Evolutionary conservation across 2,888 invertebrate genomes (phyloP).

Genomic region (Trichacis sp.): DNA sequence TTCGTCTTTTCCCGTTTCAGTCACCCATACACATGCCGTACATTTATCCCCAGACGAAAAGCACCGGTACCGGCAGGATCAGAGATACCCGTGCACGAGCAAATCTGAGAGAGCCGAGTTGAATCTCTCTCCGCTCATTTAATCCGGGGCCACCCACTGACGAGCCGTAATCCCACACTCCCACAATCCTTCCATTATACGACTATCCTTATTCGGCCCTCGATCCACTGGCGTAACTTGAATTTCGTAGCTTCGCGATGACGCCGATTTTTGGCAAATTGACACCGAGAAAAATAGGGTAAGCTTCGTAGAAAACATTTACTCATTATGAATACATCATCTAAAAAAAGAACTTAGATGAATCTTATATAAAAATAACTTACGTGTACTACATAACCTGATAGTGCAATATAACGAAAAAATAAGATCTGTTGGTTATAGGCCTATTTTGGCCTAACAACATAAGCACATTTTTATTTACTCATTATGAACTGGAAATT

Average conservation of each 20-base stretch:
- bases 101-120: slow-evolving; percentile 28
- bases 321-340: too few species aligned
- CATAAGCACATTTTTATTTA: too few species aligned
- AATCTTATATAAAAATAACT: too few species aligned
- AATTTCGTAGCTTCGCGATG: not conserved
- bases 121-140: slow-evolving; percentile 46
- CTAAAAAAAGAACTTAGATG: too few species aligned
- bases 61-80: slow-evolving; percentile 19
- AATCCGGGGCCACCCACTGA: slow-evolving; percentile 41
- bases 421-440: too few species aligned
- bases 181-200: slow-evolving; percentile 58
- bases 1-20: slow-evolving; percentile 31
- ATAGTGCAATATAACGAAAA: too few species aligned
- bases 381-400: too few species aligned
- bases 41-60: slow-evolving; percentile 5
- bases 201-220: slow-evolving; percentile 64
- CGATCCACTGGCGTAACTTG: slow-evolving; percentile 1
- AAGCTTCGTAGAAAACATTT: too few species aligned
- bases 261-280: too few species aligned
- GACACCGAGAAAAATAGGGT: too few species aligned
- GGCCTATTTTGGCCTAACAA: too few species aligned
- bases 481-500: too few species aligned
- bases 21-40: slow-evolving; percentile 28
- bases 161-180: slow-evolving; percentile 48
- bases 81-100: slow-evolving; percentile 23